Base-by-base conservation (phyloP, 2,797 vertebrate species). In the Clamator glandarius region DNA sequence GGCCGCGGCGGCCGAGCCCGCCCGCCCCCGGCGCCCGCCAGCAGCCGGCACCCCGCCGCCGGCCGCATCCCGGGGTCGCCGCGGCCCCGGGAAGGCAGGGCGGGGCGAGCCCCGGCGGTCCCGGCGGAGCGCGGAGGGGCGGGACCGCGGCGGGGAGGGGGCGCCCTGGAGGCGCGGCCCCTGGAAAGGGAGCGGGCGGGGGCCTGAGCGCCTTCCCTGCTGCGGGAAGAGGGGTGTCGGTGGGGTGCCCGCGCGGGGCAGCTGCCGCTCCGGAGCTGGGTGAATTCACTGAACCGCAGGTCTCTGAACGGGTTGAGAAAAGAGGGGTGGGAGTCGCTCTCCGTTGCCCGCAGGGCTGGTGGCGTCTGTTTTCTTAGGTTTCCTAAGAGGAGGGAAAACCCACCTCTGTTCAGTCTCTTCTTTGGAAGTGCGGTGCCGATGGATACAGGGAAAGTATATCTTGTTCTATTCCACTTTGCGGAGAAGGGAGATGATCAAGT, bases 41-140 rank as follows among this genome's bases (percentile, higher is more conserved):
- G 81, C 87, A 54, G 79, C 87, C 62, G 12, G 44, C 86, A 64
- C 72, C 78, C 85, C 59, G 87, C 89, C 46, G 50, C 80, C 78
- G 59, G 57, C 73, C 84, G 95, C 97, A 97, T 96, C 50, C 81
- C 74, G 54, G 83, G 39, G 18, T n/a, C 19, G 48, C 74, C 9
- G 54, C 54, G 78, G 84, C 76, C 73, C 63, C 67, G 10, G 39
- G 54, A 90, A 35, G 69, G 66, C 61, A n/a, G 81, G 80, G 89
- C 61, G 48, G 86, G 41, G 61, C 42, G 29, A 55, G 74, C 61
- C 57, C 41, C 29, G 41, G 41, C 41, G 16, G 41, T 16, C 58
- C 29, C 42, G 48, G 31, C 18, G 74, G 81, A 96, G 95, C 85
- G 90, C 87, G 44, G 67, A 35, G 35, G 61, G 41, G 87, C 64